Percentiles rank a stretch among this genome's conserved stretches.
Evolutionary conservation across 2,113 vertebrate genomes (phyloP).

Genomic region (Sorex araneus): DNA sequence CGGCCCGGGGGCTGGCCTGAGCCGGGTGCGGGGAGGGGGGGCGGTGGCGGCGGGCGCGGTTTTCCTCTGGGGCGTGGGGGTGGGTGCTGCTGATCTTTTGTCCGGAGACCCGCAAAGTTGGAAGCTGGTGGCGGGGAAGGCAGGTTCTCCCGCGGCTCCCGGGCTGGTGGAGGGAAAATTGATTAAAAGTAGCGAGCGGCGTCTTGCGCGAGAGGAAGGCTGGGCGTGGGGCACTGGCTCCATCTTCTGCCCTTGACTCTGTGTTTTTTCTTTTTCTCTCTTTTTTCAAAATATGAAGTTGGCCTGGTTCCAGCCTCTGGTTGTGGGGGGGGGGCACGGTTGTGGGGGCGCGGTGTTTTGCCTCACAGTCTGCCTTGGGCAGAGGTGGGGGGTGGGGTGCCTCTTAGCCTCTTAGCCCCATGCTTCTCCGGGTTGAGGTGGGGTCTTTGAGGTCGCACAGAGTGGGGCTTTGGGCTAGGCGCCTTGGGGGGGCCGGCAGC

Average conservation of each 20-base stretch:
- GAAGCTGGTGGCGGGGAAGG: slow-evolving; percentile 56
- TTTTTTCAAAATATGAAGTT: slow-evolving; percentile 1
- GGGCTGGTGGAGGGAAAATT: slow-evolving; percentile 49
- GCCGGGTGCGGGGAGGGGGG: neutral
- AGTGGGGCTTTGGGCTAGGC: neutral
- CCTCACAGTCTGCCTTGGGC: neutral
- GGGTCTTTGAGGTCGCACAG: neutral
- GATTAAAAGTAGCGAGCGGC: slow-evolving; percentile 73
- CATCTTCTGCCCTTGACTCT: slow-evolving; percentile 34
- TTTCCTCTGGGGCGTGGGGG: neutral
- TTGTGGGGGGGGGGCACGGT: neutral
- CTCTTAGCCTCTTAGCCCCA: neutral
- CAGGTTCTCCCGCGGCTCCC: neutral
- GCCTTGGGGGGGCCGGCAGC: neutral
- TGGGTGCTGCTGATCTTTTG: slow-evolving; percentile 57
- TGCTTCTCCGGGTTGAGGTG: neutral
- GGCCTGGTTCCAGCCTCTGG: slow-evolving; percentile 9
- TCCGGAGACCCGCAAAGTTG: slow-evolving; percentile 66
- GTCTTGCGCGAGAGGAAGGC: slow-evolving; percentile 2
- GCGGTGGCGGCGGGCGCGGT: neutral
- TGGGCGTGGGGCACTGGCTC: neutral
- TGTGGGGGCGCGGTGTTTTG: neutral
- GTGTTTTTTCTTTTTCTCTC: too few relatives aligned
- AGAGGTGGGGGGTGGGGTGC: neutral
- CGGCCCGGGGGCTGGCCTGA: neutral